A percentile compares a stretch with the other conserved stretches of the same genome.
Evolutionary conservation across 2,888 invertebrate species (phyloP).

Genomic region (Drosophila parthenogenetica): DNA sequence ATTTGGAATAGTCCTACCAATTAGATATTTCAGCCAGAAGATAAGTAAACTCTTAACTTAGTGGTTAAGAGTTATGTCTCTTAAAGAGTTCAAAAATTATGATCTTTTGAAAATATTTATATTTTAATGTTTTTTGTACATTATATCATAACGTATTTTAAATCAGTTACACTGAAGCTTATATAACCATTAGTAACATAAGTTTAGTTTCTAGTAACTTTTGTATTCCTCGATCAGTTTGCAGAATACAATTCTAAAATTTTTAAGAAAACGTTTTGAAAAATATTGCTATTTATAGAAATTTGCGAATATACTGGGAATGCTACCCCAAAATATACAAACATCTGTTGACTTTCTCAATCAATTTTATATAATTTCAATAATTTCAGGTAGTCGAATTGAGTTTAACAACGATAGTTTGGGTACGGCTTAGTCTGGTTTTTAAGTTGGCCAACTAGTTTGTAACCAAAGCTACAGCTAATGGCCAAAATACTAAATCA

Average conservation of each 20-base stretch:
- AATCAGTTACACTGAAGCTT: no score
- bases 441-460: conserved; percentile 27
- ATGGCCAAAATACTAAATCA: conserved; percentile 28
- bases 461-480: conserved; percentile 1
- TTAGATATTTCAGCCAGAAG: no score
- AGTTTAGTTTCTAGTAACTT: no score
- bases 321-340: not conserved
- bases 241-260: not conserved
- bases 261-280: not conserved
- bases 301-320: not conserved
- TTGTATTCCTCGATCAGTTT: not conserved
- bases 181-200: no score
- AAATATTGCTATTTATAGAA: conserved; percentile 3
- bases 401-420: conserved; percentile 9
- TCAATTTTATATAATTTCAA: conserved; percentile 11
- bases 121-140: no score
- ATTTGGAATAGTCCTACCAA: no score
- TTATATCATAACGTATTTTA: no score
- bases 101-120: no score
- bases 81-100: no score
- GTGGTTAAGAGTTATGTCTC: no score
- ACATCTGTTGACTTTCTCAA: conserved; percentile 3
- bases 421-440: conserved; percentile 25
- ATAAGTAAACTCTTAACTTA: no score
- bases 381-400: conserved; percentile 13